Evolutionary conservation across 1,140 invertebrate species (phyloP), one percentile per base, ranked within the genome.

Genomic region (Pentalonia nigronervosa): DNA sequence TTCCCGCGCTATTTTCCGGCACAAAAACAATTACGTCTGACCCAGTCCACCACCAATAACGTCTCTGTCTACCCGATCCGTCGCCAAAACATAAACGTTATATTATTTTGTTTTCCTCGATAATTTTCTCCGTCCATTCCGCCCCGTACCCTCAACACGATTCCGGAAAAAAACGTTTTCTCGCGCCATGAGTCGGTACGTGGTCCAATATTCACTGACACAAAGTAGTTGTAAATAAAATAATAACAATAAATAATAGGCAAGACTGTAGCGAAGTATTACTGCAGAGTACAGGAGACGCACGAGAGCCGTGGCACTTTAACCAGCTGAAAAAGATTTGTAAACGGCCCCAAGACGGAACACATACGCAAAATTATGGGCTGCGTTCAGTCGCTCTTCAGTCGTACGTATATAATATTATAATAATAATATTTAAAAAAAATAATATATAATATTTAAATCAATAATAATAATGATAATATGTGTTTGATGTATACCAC

Each of bases 321-420:
- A 9, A 30, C 36, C 14, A 30, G 6, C n/a, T n/a, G 60, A 17
- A 76, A n/a, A 76, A 7, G 34, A 36, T 36, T n/a, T 36, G 45
- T 17, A 30, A 86, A 89, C 87, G 87, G 87, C 87, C 8, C 20
- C 48, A 53, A 89, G 23, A 89, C 87, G 87, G 48, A 89, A 1
- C 88, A 25, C 8, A 60, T 41, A 56, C 34, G 53, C 0, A 60
- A 30, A 17, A 25, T 67, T 41, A 90, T 90, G 89, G 89, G 89
- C 17, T 90, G 89, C 56, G 89, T 90, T n/a, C 89, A 90, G 25
- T 90, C 89, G 41, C 89, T 90, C 0, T 90, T 90, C 56, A 90
- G 67, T 9, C 25, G 89, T 90, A 90, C 89, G 89, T 90, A 90
- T 90, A 89, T 53, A 50, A 0, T 20, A 53, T 53, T 21, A 53